Evolutionary conservation across 2,888 invertebrate genomes (phyloP), one percentile per base, ranked within the genome.

Genomic region (Phyto melanocephala): DNA sequence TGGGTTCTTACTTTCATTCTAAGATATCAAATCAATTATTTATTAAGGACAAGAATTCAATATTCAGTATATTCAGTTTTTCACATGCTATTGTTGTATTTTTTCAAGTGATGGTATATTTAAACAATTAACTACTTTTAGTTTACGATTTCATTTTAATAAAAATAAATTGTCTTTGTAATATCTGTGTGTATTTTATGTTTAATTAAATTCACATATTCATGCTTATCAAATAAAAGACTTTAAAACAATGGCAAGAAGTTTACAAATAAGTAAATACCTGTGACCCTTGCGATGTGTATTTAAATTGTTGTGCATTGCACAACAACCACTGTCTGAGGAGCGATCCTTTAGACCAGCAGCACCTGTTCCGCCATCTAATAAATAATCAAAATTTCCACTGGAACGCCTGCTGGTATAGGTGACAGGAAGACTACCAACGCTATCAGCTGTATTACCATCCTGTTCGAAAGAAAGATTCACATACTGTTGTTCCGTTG

Each of bases 221-320:
- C n/a, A n/a, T n/a, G n/a, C n/a, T n/a, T n/a, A n/a, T n/a, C n/a
- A n/a, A n/a, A n/a, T n/a, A n/a, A n/a, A n/a, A n/a, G n/a, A n/a
- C n/a, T 28, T 28, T 28, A 28, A 5, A 28, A 28, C 4, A 28
- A 6, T 28, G 28, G 6, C 6, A 28, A 28, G 28, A n/a, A 6
- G 28, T 28, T 5, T 28, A 28, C 6, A 28, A 28, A 6, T 28
- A 28, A 28, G 28, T 28, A 56, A 28, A 88, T 85, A 93, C 94
- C 94, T 93, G 92, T 94, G 94, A 86, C 93, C 93, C 90, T 94
- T 94, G 87, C 94, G 93, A 93, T 93, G 93, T 85, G 93, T 92
- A 92, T 65, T 72, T 40, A 93, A 91, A 45, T 60, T 86, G 78
- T 85, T 84, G 70, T 85, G 85, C 68, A 83, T 79, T 33, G 63